Evolutionary conservation across 1,140 invertebrate species (phyloP).

Genomic region (Augochlora pura): DNA sequence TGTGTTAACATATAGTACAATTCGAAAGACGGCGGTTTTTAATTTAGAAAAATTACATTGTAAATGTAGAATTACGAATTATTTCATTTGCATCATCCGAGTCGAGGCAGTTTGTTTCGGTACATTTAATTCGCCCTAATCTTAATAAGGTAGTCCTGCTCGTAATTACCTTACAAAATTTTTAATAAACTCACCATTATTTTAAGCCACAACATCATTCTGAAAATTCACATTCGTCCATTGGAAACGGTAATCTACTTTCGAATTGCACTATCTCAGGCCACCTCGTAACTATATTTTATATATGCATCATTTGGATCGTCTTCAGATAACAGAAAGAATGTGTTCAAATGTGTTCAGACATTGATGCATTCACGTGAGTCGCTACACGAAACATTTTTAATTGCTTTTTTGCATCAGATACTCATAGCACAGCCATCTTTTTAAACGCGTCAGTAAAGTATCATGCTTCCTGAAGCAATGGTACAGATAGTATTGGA

Average conservation of each 20-base stretch:
- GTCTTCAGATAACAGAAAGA: conserved; percentile 6
- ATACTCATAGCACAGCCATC: conserved; percentile 15
- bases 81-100: neutral
- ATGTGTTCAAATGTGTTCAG: conserved; percentile 40
- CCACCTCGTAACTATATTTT: neutral
- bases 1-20: conserved; percentile 1
- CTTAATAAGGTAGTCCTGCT: neutral
- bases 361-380: neutral
- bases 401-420: conserved; percentile 1
- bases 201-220: too few relatives aligned
- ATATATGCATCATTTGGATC: neutral
- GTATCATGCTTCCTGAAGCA: conserved; percentile 34
- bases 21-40: neutral
- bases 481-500: conserved; percentile 55
- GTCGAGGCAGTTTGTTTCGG: neutral
- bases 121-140: neutral
- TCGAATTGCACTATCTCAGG: neutral
- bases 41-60: neutral
- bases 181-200: neutral
- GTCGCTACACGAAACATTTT: neutral
- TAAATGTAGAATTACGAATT: neutral
- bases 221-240: neutral
- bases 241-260: neutral
- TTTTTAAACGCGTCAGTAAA: neutral
- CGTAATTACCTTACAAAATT: neutral